Evolutionary conservation across 2,888 invertebrate species (phyloP), one percentile per base, ranked within the genome.

Genomic region (Galerucella pusilla): DNA sequence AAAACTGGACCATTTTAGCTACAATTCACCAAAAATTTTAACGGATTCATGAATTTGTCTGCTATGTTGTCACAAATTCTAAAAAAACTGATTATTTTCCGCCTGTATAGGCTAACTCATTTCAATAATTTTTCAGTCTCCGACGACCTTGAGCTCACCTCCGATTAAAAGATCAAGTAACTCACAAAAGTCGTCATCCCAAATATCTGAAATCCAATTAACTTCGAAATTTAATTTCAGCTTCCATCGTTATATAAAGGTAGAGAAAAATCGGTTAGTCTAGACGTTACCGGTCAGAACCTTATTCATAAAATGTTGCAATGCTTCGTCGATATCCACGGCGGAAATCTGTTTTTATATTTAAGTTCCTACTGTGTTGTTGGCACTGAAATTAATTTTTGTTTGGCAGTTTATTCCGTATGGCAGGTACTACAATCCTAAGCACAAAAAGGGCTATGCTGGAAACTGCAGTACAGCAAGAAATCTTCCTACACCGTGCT

Each of bases 231-330:
- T 77, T 68, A 74, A 75, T 74, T 69, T 59, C 35, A 68, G 73
- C 77, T 75, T 71, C 72, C 69, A 71, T 67, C 73, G 71, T 72
- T 71, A 75, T 61, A 67, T 73, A 67, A 73, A 77, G 80, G 74
- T 78, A 74, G 57, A 69, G 77, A 79, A 77, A 75, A 75, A 82
- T 70, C 35, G 10, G 20, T 57, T 57, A 20, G 57, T 0, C 57
- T 57, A 20, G 20, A 57, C 10, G 2, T 16, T 20, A 20, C 57
- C 7, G 57, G 57, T 57, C 57, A 57, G 20, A 57, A 57, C 7
- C n/a, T 49, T 1, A 14, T 49, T 11, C 4, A n/a, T 14, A 6
- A 52, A n/a, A 52, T 52, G 52, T n/a, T 52, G 52, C 52, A n/a
- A 52, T n/a, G 5, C 14, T 60, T 12, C 14, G 9, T 42, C 35